These are phyloP conservation scores for Scaptodrosophila latifasciaeformis DNA, from an alignment of 2,888 invertebrate species.

Conservation along the genomic window DNA sequence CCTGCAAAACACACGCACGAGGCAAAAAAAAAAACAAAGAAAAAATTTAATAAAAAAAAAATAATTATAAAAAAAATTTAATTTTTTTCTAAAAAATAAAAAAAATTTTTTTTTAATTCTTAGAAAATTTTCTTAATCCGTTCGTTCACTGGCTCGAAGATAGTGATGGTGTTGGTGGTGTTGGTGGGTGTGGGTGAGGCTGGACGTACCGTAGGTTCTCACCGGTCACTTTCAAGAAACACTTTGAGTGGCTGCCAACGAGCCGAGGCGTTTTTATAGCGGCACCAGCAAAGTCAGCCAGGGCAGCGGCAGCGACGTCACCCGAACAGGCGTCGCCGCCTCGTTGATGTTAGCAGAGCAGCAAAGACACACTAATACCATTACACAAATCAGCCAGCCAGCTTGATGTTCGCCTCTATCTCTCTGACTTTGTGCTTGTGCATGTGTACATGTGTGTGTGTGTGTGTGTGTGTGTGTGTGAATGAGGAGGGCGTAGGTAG, in stretches of 20 bases:
- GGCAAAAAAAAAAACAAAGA: slow-evolving; percentile 17
- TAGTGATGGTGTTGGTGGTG: too few relatives aligned
- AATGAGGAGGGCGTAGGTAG: not conserved
- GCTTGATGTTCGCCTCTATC: too few relatives aligned
- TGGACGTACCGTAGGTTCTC: slow-evolving; percentile 28
- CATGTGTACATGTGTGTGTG: too few relatives aligned
- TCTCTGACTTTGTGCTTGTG: too few relatives aligned
- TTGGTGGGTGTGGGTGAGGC: not conserved
- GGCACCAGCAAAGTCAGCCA: slow-evolving; percentile 1
- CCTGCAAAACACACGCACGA: slow-evolving; percentile 30
- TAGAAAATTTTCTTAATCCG: slow-evolving; percentile 26
- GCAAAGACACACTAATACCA: too few relatives aligned
- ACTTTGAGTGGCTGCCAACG: slow-evolving; percentile 70
- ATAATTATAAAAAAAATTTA: slow-evolving; percentile 15
- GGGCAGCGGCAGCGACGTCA: not conserved
- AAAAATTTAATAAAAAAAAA: slow-evolving; percentile 14
- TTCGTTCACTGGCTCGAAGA: too few relatives aligned
- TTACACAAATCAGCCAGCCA: not conserved
- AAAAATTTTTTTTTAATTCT: slow-evolving; percentile 1
- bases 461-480: too few relatives aligned
- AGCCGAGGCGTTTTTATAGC: slow-evolving; percentile 33
- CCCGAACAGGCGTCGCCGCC: not conserved
- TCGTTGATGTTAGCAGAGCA: slow-evolving; percentile 2
- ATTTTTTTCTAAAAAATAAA: slow-evolving; percentile 1
- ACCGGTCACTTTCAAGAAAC: slow-evolving; percentile 63